Percentiles rank a stretch among this genome's conserved stretches.
Conservation (phyloP, 2,888 invertebrate genomes). For the Dioctria linearis region DNA sequence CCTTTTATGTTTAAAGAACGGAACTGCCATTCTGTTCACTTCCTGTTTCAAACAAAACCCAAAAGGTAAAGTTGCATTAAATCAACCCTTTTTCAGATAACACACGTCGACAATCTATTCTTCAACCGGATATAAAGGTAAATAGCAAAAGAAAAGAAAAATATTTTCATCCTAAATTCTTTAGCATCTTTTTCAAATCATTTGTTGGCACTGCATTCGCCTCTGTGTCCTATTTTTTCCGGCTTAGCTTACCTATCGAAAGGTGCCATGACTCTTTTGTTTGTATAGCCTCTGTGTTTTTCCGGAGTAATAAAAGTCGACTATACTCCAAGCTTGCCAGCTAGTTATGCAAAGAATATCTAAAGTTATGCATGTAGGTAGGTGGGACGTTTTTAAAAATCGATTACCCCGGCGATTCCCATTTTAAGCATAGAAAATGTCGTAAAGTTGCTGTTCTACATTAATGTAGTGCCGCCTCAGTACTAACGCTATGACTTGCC, state of each 20-base stretch:
- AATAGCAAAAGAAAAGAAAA: background rate
- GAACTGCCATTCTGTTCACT: too few species aligned
- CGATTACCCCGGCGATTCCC: slow-evolving; percentile 22
- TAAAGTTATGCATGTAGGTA: background rate
- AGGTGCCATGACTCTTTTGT: slow-evolving; percentile 26
- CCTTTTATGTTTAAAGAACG: background rate
- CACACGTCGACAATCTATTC: background rate
- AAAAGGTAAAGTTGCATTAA: background rate
- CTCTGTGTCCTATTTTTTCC: slow-evolving; percentile 3
- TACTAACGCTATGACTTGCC: background rate
- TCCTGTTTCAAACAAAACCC: background rate
- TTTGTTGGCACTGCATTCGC: slow-evolving; percentile 7
- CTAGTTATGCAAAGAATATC: slow-evolving; percentile 41
- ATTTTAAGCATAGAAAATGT: slow-evolving; percentile 20
- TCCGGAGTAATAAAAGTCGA: slow-evolving; percentile 16
- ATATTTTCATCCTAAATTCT: background rate
- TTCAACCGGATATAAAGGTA: background rate
- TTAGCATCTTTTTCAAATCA: background rate
- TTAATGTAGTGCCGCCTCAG: slow-evolving; percentile 2
- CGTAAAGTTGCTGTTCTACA: slow-evolving; percentile 3
- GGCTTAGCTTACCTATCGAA: slow-evolving; percentile 24
- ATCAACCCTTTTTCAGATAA: background rate
- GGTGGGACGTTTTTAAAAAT: slow-evolving; percentile 26
- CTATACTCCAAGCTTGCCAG: slow-evolving; percentile 25
- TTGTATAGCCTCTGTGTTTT: background rate